These are phyloP conservation scores for Eulemur macaco DNA, from an alignment of 2,113 vertebrate genomes.

Conservation along the genomic window DNA sequence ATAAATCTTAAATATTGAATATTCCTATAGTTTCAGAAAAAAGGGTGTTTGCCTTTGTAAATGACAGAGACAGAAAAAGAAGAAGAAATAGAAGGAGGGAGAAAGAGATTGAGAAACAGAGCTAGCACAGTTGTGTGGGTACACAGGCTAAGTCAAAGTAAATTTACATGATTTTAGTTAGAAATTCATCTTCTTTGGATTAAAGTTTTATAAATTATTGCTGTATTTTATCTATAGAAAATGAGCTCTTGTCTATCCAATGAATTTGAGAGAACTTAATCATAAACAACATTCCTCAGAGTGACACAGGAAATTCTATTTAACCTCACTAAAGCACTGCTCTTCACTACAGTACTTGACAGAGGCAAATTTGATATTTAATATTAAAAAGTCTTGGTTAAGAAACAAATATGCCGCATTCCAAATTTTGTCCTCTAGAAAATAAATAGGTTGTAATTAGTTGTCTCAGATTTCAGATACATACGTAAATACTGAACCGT, in stretches of 20 bases:
- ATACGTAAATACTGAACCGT: neutral
- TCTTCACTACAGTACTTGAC: neutral
- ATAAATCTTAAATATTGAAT: neutral
- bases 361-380: neutral
- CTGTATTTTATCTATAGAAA: neutral
- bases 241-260: neutral
- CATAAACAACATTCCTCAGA: neutral
- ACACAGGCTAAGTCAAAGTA: neutral
- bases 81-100: too few species aligned
- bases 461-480: neutral
- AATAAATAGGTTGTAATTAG: neutral
- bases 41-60: neutral
- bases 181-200: neutral
- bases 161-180: neutral
- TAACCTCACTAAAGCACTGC: fast-evolving
- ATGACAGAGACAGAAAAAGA: neutral
- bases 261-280: neutral
- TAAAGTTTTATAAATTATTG: neutral
- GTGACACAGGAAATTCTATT: neutral
- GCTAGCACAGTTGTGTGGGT: fast-evolving
- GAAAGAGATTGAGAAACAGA: neutral
- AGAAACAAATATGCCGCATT: neutral
- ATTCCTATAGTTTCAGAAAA: neutral
- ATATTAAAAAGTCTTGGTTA: neutral
- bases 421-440: neutral